Evolutionary conservation across 92 coral and sea anemone species (phyloP), one percentile per base, ranked within the genome.

Genomic region (Nematostella vectensis): DNA sequence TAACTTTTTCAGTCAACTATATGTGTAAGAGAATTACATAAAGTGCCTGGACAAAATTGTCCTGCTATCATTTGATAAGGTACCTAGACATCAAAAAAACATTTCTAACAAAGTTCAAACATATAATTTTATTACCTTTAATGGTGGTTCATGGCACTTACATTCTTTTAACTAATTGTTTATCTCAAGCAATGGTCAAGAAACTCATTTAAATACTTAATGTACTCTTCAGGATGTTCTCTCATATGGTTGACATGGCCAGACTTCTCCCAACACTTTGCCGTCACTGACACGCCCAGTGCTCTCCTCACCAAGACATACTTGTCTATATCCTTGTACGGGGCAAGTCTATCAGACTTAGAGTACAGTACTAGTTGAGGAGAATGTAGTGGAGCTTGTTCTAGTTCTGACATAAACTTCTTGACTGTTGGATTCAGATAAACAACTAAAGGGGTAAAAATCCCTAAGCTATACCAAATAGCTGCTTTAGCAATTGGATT

Each of bases 181-280:
- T 33, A 6, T 15, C 40, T 33, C 40, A 33, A 33, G 63, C 98
- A 86, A 39, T 81, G 31, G 24, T 71, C 74, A 31, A 86, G 42
- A 67, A 85, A 91, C 27, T 54, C 36, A 27, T 86, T 63, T 6
- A 91, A 60, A 28, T 50, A 61, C 61, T 47, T 60, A 19, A 68
- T 47, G 50, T 91, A 91, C 50, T 91, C 91, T 2, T 78, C 75
- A 10, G 81, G 45, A 50, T 85, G 81, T 58, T 81, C 80, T 69
- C 88, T 81, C 75, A 64, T 85, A 45, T 91, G 98, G 61, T 77
- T 82, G 19, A 86, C 95, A 91, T 91, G 98, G 1, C 60, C 31
- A 2, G 98, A 81, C 27, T 47, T 49, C 37, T 86, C 91, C 98
- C 98, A 91, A 27, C 96, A 82, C 51, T 72, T 78, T 50, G 61